These are phyloP conservation scores for Eurosta solidaginis DNA, from an alignment of 1,140 invertebrate genomes.

Conservation along the genomic window DNA sequence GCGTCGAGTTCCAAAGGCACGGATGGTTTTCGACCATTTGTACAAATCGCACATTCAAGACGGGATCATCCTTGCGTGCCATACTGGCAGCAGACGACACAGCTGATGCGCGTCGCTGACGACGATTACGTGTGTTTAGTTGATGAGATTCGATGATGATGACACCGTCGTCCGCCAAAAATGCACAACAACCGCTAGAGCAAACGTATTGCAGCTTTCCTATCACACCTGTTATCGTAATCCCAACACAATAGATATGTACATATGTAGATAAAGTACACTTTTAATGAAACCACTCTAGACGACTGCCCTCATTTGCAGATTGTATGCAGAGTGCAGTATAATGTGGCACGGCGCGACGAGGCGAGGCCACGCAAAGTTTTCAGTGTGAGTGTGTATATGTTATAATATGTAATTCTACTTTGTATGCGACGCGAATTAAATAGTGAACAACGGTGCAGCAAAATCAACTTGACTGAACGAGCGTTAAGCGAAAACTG, in stretches of 20 bases:
- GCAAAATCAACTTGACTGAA: slow-evolving; percentile 35
- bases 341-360: background rate
- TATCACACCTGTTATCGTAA: slow-evolving; percentile 7
- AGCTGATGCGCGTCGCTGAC: background rate
- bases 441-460: slow-evolving; percentile 23
- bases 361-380: too few relatives aligned
- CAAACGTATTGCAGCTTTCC: background rate
- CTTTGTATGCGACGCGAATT: slow-evolving; percentile 22
- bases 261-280: background rate
- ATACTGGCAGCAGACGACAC: slow-evolving; percentile 30
- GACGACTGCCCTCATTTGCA: background rate
- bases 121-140: background rate
- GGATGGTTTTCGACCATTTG: slow-evolving; percentile 52
- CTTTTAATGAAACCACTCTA: background rate
- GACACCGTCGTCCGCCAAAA: background rate
- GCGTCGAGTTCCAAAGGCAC: slow-evolving; percentile 53
- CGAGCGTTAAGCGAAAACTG: slow-evolving; percentile 36
- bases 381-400: background rate
- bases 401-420: background rate
- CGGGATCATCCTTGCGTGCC: slow-evolving; percentile 57
- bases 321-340: background rate
- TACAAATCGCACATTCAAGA: slow-evolving; percentile 56
- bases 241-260: background rate
- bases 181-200: slow-evolving; percentile 22
- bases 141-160: background rate